Base-by-base conservation (phyloP, 2,888 invertebrate genomes). In the Enchytraeus crypticus region DNA sequence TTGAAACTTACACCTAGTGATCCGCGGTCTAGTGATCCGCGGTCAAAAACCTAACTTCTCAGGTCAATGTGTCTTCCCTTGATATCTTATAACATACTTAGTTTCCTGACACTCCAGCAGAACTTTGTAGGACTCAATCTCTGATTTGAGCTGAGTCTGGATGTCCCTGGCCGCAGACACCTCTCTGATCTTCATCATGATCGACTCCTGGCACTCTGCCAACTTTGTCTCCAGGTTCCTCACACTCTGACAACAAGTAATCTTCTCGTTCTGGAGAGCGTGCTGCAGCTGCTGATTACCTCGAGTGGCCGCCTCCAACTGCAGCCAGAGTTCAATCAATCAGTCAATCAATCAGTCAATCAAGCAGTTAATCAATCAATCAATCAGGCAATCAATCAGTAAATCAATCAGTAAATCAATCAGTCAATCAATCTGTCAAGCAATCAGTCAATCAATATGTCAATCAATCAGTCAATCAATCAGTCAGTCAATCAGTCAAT, bases 41-140 rank as follows among this genome's bases (percentile, higher is more conserved):
- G n/a, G n/a, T n/a, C n/a, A n/a, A n/a, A n/a, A n/a, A n/a, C n/a
- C n/a, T n/a, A n/a, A n/a, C n/a, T n/a, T n/a, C n/a, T n/a, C n/a
- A n/a, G n/a, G n/a, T n/a, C n/a, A n/a, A n/a, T n/a, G n/a, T n/a
- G n/a, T n/a, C n/a, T n/a, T n/a, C n/a, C n/a, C n/a, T n/a, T n/a
- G n/a, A n/a, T n/a, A n/a, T n/a, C n/a, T n/a, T n/a, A n/a, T n/a
- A n/a, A 61, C 59, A 30, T 54, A 76, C 77, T 75, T 72, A 53
- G 63, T 69, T 58, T 77, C 77, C 58, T 77, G 77, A 51, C 76
- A 76, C 38, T 74, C 75, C 32, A 77, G 65, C 32, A 77, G 56
- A 1, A 68, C 68, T 51, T 73, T 72, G 56, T 76, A 65, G 1
- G 74, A 70, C 54, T 76, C 75, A 30, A 77, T 74, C 64, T 77